These are phyloP conservation scores for Trachelus tabidus DNA, from an alignment of 2,888 invertebrate species.

Conservation along the genomic window DNA sequence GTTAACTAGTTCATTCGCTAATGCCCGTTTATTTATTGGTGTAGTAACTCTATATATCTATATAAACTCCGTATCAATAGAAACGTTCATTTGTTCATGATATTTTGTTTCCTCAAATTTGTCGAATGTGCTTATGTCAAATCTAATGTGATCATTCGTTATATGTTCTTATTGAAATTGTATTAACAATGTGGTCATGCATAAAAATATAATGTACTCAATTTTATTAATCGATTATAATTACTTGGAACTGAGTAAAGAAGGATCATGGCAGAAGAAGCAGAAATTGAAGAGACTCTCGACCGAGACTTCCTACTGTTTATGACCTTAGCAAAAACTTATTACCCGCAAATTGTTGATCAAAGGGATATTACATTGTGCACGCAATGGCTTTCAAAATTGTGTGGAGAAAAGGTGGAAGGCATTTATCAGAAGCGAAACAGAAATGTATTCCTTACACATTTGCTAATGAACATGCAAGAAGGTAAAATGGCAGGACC, in stretches of 20 bases:
- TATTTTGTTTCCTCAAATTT: neutral
- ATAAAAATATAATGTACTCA: neutral
- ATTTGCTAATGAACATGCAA: slow-evolving; percentile 65
- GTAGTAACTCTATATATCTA: neutral
- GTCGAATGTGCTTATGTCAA: slow-evolving; percentile 23
- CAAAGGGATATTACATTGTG: slow-evolving; percentile 37
- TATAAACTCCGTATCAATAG: neutral
- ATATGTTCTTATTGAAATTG: slow-evolving; percentile 2
- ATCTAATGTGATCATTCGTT: slow-evolving; percentile 18
- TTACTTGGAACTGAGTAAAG: neutral
- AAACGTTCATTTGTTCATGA: slow-evolving; percentile 1
- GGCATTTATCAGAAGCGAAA: slow-evolving; percentile 61
- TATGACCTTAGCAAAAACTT: slow-evolving; percentile 60
- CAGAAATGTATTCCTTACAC: slow-evolving; percentile 66
- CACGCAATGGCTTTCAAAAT: slow-evolving; percentile 63
- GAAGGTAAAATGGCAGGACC: slow-evolving; percentile 59
- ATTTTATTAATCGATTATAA: slow-evolving; percentile 3
- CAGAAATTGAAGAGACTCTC: slow-evolving; percentile 28
- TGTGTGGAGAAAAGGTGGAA: slow-evolving; percentile 58
- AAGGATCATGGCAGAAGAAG: slow-evolving; percentile 28
- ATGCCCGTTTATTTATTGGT: neutral
- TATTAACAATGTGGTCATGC: neutral
- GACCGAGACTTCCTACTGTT: slow-evolving; percentile 67
- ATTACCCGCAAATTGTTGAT: slow-evolving; percentile 43
- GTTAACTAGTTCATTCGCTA: neutral